phyloP scores from a whole-genome alignment of 2,797 vertebrate species.

The Benthosema pterotum region DNA sequence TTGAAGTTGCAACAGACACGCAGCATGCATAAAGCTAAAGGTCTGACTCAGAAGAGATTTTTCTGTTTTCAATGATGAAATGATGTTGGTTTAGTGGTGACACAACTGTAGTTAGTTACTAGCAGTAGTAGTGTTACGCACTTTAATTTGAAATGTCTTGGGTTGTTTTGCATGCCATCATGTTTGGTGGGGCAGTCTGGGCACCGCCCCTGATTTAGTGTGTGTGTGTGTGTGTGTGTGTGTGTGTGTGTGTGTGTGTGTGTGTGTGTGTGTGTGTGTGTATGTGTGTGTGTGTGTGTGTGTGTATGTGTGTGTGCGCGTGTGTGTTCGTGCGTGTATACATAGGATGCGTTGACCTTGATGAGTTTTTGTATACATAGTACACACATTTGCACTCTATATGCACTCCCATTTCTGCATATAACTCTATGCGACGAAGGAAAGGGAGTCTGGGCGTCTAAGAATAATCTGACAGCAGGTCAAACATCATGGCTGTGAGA shows the following conservation, averaged over 20 bases:
- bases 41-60: no score
- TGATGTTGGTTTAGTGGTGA: no score
- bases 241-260: slow-evolving; percentile 7
- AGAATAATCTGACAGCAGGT: slow-evolving; percentile 51
- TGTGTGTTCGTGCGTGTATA: not conserved
- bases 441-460: slow-evolving; percentile 18
- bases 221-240: slow-evolving; percentile 9
- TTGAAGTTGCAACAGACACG: no score
- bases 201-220: no score
- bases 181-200: no score
- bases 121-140: no score
- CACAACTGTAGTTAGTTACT: no score
- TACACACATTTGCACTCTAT: not conserved
- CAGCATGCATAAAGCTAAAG: no score
- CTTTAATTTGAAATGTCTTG: no score
- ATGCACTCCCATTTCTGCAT: not conserved
- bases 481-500: slow-evolving; percentile 25
- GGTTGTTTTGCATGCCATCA: no score
- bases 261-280: slow-evolving; percentile 2
- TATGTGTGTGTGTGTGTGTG: not conserved
- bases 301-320: not conserved
- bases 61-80: no score
- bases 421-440: not conserved
- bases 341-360: not conserved
- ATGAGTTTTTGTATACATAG: not conserved